Conservation (phyloP, 2,888 invertebrate genomes). For the Pterobdella sp. region DNA sequence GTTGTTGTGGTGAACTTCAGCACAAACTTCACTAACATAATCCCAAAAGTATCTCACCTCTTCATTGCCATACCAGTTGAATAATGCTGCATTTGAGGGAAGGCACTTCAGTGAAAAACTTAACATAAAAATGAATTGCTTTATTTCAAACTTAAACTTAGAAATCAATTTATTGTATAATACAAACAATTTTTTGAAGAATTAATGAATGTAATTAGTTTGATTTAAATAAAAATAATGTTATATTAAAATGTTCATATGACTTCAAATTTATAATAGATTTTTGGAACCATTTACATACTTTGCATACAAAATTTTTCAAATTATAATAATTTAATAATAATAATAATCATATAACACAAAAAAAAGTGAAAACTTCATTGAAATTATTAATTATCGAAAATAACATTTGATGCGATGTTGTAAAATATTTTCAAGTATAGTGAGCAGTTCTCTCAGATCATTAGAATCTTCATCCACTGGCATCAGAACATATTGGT, state of each 20-base stretch:
- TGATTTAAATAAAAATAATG: no score
- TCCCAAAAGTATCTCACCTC: slow-evolving; percentile 42
- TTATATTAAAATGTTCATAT: no score
- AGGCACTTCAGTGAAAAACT: not conserved
- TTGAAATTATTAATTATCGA: not conserved
- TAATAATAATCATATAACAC: no score
- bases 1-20: slow-evolving; percentile 40
- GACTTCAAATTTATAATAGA: no score
- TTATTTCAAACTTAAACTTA: not conserved
- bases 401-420: slow-evolving; percentile 41
- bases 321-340: not conserved
- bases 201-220: no score
- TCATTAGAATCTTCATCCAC: slow-evolving; percentile 43
- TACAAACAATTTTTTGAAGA: not conserved
- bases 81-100: slow-evolving; percentile 35
- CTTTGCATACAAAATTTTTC: not conserved
- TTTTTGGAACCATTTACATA: no score
- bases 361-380: no score
- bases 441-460: slow-evolving; percentile 43
- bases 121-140: not conserved
- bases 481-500: slow-evolving; percentile 41
- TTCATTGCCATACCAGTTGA: slow-evolving; percentile 41
- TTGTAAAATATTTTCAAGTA: slow-evolving; percentile 43
- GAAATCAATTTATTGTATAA: not conserved
- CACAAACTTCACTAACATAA: slow-evolving; percentile 40